A percentile compares a stretch with the other conserved stretches of the same genome.
Evolutionary conservation across 2,888 invertebrate genomes (phyloP).

Genomic region (Andrena chrysosceles): DNA sequence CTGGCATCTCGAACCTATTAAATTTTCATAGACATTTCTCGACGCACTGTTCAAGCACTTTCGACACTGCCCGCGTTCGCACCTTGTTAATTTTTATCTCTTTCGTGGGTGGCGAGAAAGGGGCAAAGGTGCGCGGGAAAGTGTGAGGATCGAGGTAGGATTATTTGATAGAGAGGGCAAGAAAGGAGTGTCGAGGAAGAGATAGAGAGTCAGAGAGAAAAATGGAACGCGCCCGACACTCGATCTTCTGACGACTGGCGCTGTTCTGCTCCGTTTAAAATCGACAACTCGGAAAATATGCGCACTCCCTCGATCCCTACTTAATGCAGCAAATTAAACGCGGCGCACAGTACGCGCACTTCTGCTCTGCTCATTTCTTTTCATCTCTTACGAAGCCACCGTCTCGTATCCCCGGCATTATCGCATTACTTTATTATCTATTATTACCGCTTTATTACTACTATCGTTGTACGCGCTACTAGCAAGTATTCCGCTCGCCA

Average conservation of each 20-base stretch:
- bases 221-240: conserved; percentile 1
- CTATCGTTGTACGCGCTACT: conserved; percentile 15
- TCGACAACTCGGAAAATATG: conserved; percentile 19
- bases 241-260: conserved; percentile 8
- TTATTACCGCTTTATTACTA: conserved; percentile 35
- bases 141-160: neutral
- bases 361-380: conserved; percentile 21
- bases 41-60: conserved; percentile 22
- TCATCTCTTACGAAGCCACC: neutral
- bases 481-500: conserved; percentile 20
- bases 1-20: neutral
- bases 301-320: neutral
- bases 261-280: conserved; percentile 41
- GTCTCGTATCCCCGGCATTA: conserved; percentile 27
- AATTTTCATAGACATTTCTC: conserved; percentile 14
- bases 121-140: neutral
- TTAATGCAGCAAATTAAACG: conserved; percentile 10
- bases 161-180: neutral
- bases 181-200: too few species aligned
- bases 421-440: conserved; percentile 37
- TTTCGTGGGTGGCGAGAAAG: neutral
- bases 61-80: neutral
- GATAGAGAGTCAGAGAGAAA: neutral
- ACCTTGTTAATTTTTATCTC: conserved; percentile 4
- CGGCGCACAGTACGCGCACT: neutral